Evolutionary conservation across 2,888 invertebrate genomes (phyloP), one percentile per base, ranked within the genome.

Genomic region (Microctonus hyperodae): DNA sequence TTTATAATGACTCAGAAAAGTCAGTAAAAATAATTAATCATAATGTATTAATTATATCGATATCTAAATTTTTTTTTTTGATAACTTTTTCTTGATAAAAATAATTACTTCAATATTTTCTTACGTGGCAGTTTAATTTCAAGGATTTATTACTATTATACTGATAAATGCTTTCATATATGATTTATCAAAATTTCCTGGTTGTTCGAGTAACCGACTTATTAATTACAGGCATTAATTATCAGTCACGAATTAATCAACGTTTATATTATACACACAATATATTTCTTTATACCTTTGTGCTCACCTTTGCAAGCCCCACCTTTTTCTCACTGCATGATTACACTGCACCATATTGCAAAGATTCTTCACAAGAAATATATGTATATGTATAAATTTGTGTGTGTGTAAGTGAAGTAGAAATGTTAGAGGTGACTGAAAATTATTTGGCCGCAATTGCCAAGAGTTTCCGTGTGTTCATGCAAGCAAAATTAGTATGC

Each of bases 231-330:
- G 31, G 35, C 44, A 57, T 64, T 64, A 33, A 57, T 58, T 48
- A 16, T 31, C 50, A 50, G 48, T 57, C 50, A 57, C 35, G 37
- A 64, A 64, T 64, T 64, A 57, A 64, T 58, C 48, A 64, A 57
- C 53, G 48, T 22, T n/a, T 37, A n/a, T n/a, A 13, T 16, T 16
- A 31, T n/a, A 16, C 25, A 23, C 48, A 10, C 20, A 25, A 10
- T 33, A 16, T 22, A 28, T 50, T n/a, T 33, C 48, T 33, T 20
- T 23, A 33, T 62, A 53, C 44, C 20, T 40, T 55, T 40, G 64
- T 31, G n/a, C n/a, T n/a, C 37, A 37, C 37, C n/a, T n/a, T n/a
- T n/a, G n/a, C n/a, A n/a, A n/a, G 37, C 37, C n/a, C 37, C n/a
- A n/a, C n/a, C 37, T 3, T 37, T n/a, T 31, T 53, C 53, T 62